phyloP scores from a whole-genome alignment of 2,888 invertebrate genomes.

The Apamea epomidion region DNA sequence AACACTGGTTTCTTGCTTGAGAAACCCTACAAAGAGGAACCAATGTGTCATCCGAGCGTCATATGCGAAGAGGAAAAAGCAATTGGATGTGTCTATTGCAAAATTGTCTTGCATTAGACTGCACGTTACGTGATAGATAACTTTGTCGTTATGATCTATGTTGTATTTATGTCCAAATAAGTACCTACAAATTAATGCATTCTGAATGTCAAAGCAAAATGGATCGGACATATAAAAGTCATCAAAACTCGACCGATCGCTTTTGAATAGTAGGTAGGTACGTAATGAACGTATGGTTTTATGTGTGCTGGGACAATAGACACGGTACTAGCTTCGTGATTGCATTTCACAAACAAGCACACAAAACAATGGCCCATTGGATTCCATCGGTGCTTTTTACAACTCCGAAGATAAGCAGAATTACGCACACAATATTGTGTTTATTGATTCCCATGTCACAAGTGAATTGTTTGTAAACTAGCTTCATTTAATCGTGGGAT shows the following conservation, averaged over 20 bases:
- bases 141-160: background rate
- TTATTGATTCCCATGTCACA: constrained; percentile 1
- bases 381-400: background rate
- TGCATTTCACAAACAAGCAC: background rate
- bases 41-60: constrained; percentile 1
- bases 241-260: background rate
- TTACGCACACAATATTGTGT: background rate
- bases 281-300: background rate
- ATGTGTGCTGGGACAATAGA: background rate
- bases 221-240: constrained; percentile 15
- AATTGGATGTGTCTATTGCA: constrained; percentile 18
- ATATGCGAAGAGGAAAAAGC: background rate
- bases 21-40: constrained; percentile 12
- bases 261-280: background rate
- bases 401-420: background rate
- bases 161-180: constrained; percentile 2
- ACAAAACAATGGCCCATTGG: constrained; percentile 23
- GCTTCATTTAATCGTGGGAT: background rate
- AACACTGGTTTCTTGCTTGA: background rate
- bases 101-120: constrained; percentile 11
- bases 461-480: background rate
- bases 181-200: background rate
- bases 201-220: constrained; percentile 12
- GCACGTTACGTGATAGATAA: constrained; percentile 5
- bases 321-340: background rate